Evolutionary conservation across 2,113 vertebrate species (phyloP).

Genomic region (Anas platyrhynchos): DNA sequence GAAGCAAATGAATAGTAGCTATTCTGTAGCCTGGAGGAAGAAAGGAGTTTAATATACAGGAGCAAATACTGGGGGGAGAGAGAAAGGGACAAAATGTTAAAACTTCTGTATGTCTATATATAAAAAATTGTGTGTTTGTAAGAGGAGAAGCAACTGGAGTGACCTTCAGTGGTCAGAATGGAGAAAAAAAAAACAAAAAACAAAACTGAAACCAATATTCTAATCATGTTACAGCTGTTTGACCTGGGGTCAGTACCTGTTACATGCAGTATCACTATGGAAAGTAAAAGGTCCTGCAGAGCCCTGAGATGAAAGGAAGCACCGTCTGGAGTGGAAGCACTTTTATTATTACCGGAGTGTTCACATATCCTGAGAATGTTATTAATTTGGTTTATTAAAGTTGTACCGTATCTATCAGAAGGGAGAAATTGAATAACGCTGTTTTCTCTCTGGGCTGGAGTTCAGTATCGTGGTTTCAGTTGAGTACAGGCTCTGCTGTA

Average conservation of each 20-base stretch:
- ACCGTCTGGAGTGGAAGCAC: neutral
- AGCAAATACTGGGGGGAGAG: neutral
- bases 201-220: neutral
- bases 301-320: neutral
- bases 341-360: neutral
- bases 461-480: neutral
- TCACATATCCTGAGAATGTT: neutral
- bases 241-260: slow-evolving; percentile 29
- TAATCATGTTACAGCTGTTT: neutral
- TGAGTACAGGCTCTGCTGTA: neutral
- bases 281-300: slow-evolving; percentile 22
- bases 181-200: neutral
- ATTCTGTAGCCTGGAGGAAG: neutral
- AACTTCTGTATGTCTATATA: neutral
- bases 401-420: neutral
- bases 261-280: neutral
- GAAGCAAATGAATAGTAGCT: slow-evolving; percentile 10
- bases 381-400: neutral
- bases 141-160: neutral
- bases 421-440: neutral
- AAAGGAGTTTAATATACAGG: neutral
- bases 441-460: neutral
- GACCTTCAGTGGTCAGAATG: neutral
- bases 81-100: neutral
- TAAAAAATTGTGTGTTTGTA: neutral